Conservation (phyloP, 2,113 vertebrate genomes). For the Takifugu flavidus region DNA sequence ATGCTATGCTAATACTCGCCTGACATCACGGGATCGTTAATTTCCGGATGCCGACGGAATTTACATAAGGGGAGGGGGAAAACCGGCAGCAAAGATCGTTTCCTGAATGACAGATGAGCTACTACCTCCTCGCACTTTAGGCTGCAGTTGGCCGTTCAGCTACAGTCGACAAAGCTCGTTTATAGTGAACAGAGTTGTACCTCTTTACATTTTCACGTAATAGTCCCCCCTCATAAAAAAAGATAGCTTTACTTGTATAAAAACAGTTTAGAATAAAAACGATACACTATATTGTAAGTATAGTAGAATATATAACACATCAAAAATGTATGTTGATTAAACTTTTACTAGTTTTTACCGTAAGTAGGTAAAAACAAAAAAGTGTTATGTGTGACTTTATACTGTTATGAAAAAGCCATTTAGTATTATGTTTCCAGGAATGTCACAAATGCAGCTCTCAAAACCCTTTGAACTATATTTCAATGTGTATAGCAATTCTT, state of each 20-base stretch:
- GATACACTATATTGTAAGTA: neutral
- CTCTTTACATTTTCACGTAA: neutral
- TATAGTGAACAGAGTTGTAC: neutral
- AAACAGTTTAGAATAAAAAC: too few relatives aligned
- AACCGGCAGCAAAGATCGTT: constrained; percentile 15
- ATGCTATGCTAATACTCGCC: constrained; percentile 47
- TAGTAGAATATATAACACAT: neutral
- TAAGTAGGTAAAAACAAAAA: too few relatives aligned
- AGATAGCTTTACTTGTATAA: too few relatives aligned
- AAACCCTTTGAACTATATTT: too few relatives aligned
- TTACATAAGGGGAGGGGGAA: constrained; percentile 42
- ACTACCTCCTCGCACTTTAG: neutral
- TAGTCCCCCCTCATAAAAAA: too few relatives aligned
- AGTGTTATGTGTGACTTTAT: too few relatives aligned
- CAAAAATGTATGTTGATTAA: too few relatives aligned
- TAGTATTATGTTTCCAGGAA: too few relatives aligned
- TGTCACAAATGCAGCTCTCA: too few relatives aligned
- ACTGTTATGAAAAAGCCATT: too few relatives aligned
- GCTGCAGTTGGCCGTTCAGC: neutral
- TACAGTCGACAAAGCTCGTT: neutral
- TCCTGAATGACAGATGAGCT: neutral
- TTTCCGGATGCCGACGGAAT: constrained; percentile 69
- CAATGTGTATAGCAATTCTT: too few relatives aligned
- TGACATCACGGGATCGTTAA: constrained; percentile 76
- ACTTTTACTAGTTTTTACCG: too few relatives aligned